Conservation (phyloP, 2,797 vertebrate genomes). For the Capromys pilorides region DNA sequence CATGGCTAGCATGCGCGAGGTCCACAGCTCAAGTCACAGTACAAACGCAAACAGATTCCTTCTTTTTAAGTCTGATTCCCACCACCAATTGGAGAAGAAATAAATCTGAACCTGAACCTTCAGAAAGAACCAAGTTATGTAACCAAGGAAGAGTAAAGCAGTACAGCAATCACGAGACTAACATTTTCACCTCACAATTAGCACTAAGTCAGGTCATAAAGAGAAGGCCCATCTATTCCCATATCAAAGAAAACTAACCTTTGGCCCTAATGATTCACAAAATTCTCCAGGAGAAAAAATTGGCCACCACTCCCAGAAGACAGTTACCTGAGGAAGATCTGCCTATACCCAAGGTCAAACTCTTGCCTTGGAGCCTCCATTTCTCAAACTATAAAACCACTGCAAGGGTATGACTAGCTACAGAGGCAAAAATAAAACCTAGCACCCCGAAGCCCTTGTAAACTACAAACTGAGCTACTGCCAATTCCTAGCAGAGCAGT, state of each 20-base stretch:
- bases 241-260: neutral
- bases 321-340: neutral
- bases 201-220: neutral
- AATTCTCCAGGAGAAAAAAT: neutral
- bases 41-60: neutral
- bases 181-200: neutral
- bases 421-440: neutral
- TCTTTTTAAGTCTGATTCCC: neutral
- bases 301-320: accelerated
- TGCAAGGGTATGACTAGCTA: neutral
- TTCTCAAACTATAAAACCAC: neutral
- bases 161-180: neutral
- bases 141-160: neutral
- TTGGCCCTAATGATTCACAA: neutral
- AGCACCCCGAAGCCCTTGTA: neutral
- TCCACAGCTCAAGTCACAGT: neutral
- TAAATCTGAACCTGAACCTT: accelerated
- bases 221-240: accelerated
- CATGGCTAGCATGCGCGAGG: neutral
- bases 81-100: neutral
- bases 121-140: too few relatives aligned
- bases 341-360: too few relatives aligned
- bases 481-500: neutral
- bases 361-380: neutral
- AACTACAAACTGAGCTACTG: too few relatives aligned